phyloP scores from a whole-genome alignment of 1,140 invertebrate species.

The Ceratosolen solmsi region DNA sequence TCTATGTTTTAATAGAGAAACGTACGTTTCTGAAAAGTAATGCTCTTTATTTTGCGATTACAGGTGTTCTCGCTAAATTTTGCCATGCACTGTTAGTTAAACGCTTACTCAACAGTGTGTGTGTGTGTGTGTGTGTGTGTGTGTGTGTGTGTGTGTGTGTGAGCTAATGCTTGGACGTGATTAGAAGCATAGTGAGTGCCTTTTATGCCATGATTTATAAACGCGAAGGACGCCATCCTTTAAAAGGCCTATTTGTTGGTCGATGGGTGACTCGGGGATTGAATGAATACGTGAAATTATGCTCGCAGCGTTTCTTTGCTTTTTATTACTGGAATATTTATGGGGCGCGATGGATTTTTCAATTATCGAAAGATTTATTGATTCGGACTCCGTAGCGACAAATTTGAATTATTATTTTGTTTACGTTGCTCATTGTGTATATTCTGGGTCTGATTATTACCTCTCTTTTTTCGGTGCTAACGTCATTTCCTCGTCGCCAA shows the following conservation, averaged over 20 bases:
- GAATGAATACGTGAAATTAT: slow-evolving; percentile 17
- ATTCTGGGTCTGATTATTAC: neutral
- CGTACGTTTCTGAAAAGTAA: neutral
- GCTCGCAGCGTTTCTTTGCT: neutral
- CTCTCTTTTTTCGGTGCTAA: neutral
- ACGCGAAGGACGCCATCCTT: neutral
- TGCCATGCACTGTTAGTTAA: neutral
- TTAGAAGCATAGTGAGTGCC: slow-evolving; percentile 22
- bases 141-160: too few relatives aligned
- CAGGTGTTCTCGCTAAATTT: neutral
- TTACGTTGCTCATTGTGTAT: neutral
- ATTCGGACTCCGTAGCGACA: neutral
- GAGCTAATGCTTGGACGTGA: slow-evolving; percentile 6
- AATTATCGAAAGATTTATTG: slow-evolving; percentile 18
- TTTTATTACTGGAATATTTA: slow-evolving; percentile 3
- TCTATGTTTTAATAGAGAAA: neutral
- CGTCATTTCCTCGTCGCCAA: neutral
- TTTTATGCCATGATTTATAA: slow-evolving; percentile 9
- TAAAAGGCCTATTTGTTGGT: slow-evolving; percentile 11
- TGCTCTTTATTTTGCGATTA: neutral
- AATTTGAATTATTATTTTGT: slow-evolving; percentile 17
- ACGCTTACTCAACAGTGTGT: neutral
- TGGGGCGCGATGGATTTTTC: slow-evolving; percentile 16
- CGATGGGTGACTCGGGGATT: slow-evolving; percentile 10
- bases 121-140: too few relatives aligned